Evolutionary conservation across 92 coral and sea anemone genomes (phyloP).

Genomic region (Isaurus tuberculatus): DNA sequence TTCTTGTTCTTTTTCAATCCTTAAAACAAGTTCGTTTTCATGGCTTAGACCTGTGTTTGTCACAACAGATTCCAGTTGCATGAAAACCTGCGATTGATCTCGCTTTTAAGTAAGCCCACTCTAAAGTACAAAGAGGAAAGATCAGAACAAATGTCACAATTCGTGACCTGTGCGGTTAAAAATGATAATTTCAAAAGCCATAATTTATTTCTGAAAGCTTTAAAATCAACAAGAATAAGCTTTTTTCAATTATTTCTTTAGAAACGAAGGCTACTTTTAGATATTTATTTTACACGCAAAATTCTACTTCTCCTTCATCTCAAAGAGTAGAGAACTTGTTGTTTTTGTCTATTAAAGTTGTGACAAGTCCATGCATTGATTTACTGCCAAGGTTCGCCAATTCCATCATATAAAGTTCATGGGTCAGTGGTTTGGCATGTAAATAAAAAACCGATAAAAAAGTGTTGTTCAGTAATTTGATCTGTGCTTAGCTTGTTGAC

Average conservation of each 20-base stretch:
- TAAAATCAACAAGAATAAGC: neutral
- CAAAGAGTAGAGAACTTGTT: neutral
- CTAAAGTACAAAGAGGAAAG: neutral
- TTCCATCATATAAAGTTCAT: neutral
- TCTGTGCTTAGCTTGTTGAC: neutral
- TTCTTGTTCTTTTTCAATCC: neutral
- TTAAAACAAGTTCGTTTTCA: neutral
- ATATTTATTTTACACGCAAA: neutral
- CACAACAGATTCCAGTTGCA: neutral
- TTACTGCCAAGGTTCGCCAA: neutral
- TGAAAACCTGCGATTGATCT: neutral
- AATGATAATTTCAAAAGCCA: neutral
- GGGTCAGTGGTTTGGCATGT: conserved; percentile 24
- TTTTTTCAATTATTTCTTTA: too few species aligned
- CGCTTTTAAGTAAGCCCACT: neutral
- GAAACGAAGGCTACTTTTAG: neutral
- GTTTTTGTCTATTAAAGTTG: conserved; percentile 1
- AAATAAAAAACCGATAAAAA: neutral
- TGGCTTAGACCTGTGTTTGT: neutral
- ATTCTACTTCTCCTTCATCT: neutral
- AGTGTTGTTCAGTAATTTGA: conserved; percentile 30
- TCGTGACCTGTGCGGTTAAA: neutral
- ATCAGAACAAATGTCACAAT: neutral
- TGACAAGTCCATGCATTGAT: conserved; percentile 8
- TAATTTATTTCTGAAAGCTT: neutral